Percentiles rank a stretch among this genome's conserved stretches.
Evolutionary conservation across 2,888 invertebrate species (phyloP).

Genomic region (Tigriopus californicus): DNA sequence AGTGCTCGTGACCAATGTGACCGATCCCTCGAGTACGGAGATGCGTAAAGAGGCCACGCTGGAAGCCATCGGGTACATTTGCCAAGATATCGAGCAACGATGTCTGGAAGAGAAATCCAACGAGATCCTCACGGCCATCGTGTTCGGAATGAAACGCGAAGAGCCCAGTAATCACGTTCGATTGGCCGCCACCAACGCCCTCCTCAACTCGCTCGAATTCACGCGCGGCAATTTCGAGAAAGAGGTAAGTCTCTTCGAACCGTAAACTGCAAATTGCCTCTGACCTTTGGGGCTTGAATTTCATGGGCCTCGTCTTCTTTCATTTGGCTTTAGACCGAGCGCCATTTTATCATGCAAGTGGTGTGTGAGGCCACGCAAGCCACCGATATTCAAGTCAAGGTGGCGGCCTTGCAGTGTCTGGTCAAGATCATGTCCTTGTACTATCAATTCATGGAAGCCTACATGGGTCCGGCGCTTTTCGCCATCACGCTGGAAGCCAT

Average conservation of each 20-base stretch:
- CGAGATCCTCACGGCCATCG: slow-evolving; percentile 91
- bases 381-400: slow-evolving; percentile 69
- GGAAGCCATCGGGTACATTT: slow-evolving; percentile 96
- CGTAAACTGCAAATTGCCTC: too few species aligned
- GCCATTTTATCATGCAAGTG: slow-evolving; percentile 98
- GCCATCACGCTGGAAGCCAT: slow-evolving; percentile 91
- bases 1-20: slow-evolving; percentile 73
- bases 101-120: slow-evolving; percentile 81
- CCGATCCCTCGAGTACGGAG: slow-evolving; percentile 55
- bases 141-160: slow-evolving; percentile 90
- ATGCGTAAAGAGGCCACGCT: slow-evolving; percentile 88
- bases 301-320: too few species aligned
- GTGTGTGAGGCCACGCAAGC: slow-evolving; percentile 98
- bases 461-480: slow-evolving; percentile 60
- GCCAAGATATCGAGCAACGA: slow-evolving; percentile 77
- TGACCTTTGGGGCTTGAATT: too few species aligned
- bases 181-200: slow-evolving; percentile 85
- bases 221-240: slow-evolving; percentile 96
- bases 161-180: slow-evolving; percentile 82
- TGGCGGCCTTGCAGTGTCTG: slow-evolving; percentile 91
- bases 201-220: slow-evolving; percentile 92
- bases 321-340: slow-evolving; percentile 43
- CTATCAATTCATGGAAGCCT: slow-evolving; percentile 96
- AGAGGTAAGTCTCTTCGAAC: slow-evolving; percentile 37
- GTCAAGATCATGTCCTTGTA: slow-evolving; percentile 95